Evolutionary conservation across 2,797 vertebrate species (phyloP).

Genomic region (Cephalopachus bancanus): DNA sequence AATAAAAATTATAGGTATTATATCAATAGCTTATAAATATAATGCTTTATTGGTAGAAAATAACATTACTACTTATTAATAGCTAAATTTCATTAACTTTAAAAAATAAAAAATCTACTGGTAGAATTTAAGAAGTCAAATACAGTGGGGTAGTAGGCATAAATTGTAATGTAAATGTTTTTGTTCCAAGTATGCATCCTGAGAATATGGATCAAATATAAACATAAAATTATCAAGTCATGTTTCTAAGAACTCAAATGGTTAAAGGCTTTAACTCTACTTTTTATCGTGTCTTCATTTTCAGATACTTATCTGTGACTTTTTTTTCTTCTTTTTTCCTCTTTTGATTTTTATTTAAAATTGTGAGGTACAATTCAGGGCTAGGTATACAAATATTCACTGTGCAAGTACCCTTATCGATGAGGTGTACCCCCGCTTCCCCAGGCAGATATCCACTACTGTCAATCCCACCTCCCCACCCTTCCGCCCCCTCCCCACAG

Average conservation of each 20-base stretch:
- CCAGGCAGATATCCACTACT: too few relatives aligned
- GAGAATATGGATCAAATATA: not conserved
- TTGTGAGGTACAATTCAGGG: too few relatives aligned
- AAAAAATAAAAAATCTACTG: not conserved
- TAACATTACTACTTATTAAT: not conserved
- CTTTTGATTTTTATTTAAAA: too few relatives aligned
- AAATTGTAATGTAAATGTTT: not conserved
- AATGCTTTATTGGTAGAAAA: not conserved
- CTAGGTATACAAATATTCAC: too few relatives aligned
- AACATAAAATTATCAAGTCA: not conserved
- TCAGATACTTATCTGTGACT: not conserved
- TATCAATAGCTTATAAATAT: not conserved
- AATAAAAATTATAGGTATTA: not conserved
- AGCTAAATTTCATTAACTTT: not conserved
- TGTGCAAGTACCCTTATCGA: too few relatives aligned
- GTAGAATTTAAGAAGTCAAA: not conserved
- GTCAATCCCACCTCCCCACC: too few relatives aligned
- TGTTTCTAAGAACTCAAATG: not conserved
- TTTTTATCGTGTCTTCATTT: not conserved
- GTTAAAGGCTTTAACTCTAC: not conserved
- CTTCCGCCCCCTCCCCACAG: too few relatives aligned
- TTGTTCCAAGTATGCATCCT: not conserved
- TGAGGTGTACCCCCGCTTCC: too few relatives aligned
- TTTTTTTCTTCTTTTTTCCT: not conserved
- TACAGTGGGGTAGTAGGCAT: not conserved